Percentiles rank a stretch among this genome's conserved stretches.
Evolutionary conservation across 2,888 invertebrate genomes (phyloP).

Genomic region (Synergus laeviventris): DNA sequence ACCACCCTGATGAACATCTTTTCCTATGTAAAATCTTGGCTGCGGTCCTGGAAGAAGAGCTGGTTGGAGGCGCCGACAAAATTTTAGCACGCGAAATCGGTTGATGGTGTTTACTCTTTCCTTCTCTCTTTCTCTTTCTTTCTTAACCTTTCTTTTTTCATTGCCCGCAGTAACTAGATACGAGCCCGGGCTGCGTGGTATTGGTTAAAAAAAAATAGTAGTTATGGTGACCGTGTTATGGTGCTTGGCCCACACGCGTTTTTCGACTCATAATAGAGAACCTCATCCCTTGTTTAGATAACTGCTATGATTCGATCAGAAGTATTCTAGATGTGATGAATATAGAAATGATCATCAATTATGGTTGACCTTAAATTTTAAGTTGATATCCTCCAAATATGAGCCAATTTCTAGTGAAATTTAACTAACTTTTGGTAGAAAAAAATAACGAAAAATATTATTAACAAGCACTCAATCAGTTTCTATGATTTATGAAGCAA

Average conservation of each 20-base stretch:
- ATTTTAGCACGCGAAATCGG: slow-evolving; percentile 44
- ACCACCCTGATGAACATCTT: not conserved
- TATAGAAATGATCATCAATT: not conserved
- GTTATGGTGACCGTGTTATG: not conserved
- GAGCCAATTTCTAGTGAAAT: too few relatives aligned
- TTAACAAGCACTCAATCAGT: too few relatives aligned
- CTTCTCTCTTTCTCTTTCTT: slow-evolving; percentile 48
- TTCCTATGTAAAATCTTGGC: not conserved
- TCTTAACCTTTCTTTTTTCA: slow-evolving; percentile 34
- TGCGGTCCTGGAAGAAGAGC: not conserved
- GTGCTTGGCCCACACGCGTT: not conserved
- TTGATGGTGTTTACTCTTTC: slow-evolving; percentile 50
- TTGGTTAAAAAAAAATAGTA: not conserved
- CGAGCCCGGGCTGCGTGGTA: slow-evolving; percentile 10
- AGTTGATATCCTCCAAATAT: too few relatives aligned
- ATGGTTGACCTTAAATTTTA: not conserved
- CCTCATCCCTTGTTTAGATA: not conserved
- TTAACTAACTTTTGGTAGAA: too few relatives aligned
- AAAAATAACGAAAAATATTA: too few relatives aligned
- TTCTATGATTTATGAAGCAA: too few relatives aligned
- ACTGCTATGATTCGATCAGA: not conserved
- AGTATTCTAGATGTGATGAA: not conserved
- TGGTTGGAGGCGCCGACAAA: slow-evolving; percentile 43
- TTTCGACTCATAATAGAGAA: not conserved
- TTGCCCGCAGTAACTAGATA: not conserved